phyloP scores from a whole-genome alignment of 1,140 invertebrate genomes.

The Drosophila setifemur region DNA sequence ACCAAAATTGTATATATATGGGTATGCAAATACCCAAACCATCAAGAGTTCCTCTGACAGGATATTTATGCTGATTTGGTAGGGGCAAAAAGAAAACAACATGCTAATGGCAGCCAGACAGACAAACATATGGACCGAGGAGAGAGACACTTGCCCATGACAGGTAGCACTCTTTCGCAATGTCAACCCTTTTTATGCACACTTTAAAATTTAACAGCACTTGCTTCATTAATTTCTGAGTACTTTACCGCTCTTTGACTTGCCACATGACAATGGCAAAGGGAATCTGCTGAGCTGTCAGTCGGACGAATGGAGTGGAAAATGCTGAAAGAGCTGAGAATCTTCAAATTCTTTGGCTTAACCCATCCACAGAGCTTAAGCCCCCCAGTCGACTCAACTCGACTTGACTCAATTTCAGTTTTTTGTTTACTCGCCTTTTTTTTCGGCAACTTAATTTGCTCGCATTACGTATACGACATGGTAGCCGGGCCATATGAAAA shows the following conservation, averaged over 20 bases:
- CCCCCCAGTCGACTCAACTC: constrained; percentile 2
- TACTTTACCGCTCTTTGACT: constrained; percentile 47
- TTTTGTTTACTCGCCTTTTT: constrained; percentile 18
- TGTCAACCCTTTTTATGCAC: constrained; percentile 64
- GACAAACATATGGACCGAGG: constrained; percentile 3
- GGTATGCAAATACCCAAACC: constrained; percentile 19
- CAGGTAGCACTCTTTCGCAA: constrained; percentile 48
- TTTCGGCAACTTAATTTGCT: constrained; percentile 46
- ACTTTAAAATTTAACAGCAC: constrained; percentile 55
- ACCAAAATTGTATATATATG: not conserved
- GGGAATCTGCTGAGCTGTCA: not conserved
- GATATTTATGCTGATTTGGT: constrained; percentile 21
- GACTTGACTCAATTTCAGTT: constrained; percentile 30
- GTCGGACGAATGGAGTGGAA: not conserved
- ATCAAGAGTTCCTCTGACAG: constrained; percentile 2
- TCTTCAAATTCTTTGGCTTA: constrained; percentile 48
- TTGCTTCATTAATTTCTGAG: constrained; percentile 73
- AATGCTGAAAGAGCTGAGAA: constrained; percentile 13
- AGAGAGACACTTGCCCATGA: constrained; percentile 18
- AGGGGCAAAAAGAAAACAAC: constrained; percentile 4
- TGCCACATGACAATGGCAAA: constrained; percentile 40
- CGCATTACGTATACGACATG: constrained; percentile 64
- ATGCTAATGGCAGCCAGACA: constrained; percentile 47
- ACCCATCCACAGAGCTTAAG: constrained; percentile 18
- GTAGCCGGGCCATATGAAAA: constrained; percentile 12